Evolutionary conservation across 2,113 vertebrate species (phyloP), one percentile per base, ranked within the genome.

Genomic region (Leptocoma aspasia): DNA sequence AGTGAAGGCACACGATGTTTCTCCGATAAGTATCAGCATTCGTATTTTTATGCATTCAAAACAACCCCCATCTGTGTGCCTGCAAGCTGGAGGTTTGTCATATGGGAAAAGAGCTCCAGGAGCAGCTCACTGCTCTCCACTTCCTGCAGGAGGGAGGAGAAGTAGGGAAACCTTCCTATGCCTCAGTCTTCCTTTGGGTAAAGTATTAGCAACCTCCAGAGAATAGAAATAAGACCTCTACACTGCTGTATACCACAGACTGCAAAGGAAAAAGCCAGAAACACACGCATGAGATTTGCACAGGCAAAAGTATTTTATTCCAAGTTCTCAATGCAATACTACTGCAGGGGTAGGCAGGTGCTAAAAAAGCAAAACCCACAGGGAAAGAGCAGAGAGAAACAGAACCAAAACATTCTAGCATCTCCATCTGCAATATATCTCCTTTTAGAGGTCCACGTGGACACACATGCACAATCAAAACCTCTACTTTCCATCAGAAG

Each of bases 31-130:
- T 3, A 3, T 21, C 66, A 50, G 21, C 27, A 7, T 39, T 44
- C 0, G 0, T n/a, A 11, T 54, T 65, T 73, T 56, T 11, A 47
- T 12, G 5, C 20, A 9, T 35, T 60, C 68, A 37, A 19, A 26
- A 41, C 50, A 41, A 35, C 20, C 23, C 33, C 45, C 69, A 60
- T 68, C 70, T 52, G 64, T 4, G 60, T 1, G 20, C n/a, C 69
- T 41, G 60, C 5, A 17, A 79, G n/a, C 56, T 1, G 1, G 8
- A 23, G 24, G 9, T 49, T 60, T 72, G 39, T 41, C 73, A 7
- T 1, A 23, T 0, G 2, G 59, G 27, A 60, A 59, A 19, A 37
- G 47, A 82, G 77, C 59, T 42, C 50, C 65, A n/a, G 52, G 50
- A 92, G 54, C 61, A 60, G 47, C 68, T 64, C 17, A 1, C 59